phyloP scores from a whole-genome alignment of 2,113 vertebrate genomes.

The Ranitomeya imitator region DNA sequence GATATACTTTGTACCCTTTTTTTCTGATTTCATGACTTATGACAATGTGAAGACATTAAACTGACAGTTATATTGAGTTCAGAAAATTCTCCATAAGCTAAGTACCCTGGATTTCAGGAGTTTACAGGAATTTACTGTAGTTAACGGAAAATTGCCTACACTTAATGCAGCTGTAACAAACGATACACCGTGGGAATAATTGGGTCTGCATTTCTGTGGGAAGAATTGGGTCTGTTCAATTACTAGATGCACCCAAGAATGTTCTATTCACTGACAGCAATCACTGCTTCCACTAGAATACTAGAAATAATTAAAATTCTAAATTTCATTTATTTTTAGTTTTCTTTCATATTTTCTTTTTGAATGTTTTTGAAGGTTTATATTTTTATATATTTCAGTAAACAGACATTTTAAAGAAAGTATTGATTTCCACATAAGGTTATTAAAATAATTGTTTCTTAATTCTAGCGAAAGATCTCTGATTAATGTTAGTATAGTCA shows the following conservation, averaged over 20 bases:
- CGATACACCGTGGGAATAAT: background rate
- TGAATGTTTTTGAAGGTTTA: background rate
- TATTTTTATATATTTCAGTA: background rate
- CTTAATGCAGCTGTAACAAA: background rate
- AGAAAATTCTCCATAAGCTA: background rate
- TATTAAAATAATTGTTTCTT: background rate
- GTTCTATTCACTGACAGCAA: background rate
- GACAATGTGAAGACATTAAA: background rate
- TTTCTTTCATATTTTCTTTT: background rate
- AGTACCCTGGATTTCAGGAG: background rate
- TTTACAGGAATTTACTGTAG: background rate
- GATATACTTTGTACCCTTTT: background rate
- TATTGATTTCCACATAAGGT: background rate
- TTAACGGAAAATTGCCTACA: background rate
- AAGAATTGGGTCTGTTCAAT: background rate
- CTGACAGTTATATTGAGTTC: background rate
- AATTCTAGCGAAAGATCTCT: background rate
- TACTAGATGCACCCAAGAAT: background rate
- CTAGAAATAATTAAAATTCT: too few species aligned
- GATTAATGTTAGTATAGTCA: too few species aligned
- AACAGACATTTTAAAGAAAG: background rate
- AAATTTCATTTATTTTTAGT: background rate
- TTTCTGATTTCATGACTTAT: background rate
- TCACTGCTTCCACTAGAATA: background rate
- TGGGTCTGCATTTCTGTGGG: background rate